Evolutionary conservation across 2,797 vertebrate species (phyloP), one percentile per base, ranked within the genome.

Genomic region (Rhynchonycteris naso): DNA sequence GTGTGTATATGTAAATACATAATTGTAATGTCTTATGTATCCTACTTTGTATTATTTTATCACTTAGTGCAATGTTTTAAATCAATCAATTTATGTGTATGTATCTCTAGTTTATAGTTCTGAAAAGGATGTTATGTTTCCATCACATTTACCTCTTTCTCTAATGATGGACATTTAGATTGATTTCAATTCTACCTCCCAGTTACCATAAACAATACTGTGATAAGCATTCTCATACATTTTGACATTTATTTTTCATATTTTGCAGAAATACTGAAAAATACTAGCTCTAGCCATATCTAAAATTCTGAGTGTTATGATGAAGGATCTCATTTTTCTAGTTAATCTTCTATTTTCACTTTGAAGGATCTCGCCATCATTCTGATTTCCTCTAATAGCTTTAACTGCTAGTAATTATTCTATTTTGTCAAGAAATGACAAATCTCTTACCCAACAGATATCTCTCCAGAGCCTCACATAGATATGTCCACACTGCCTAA

Each of bases 301-400:
- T 54, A 93, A 65, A 65, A 82, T 87, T 82, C 75, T 72, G 66
- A 80, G 52, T 50, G 8, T 82, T 63, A 66, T 35, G 56, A 59
- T 43, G 24, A 72, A 65, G 26, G 28, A 35, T 26, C 38, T 43
- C 26, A 76, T 82, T 76, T 58, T 86, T 81, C 54, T 58, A 90
- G n/a, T n/a, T 90, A 75, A 81, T 76, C 38, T 80, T 74, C 16
- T 88, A 68, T 71, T 88, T 15, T 92, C 30, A 74, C 24, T 69
- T 52, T 78, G 54, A 92, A 58, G 28, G 18, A 38, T 93, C 28
- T 93, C 22, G 66, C 56, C 61, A 76, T 76, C 24, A 68, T 54
- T 75, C 38, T 69, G 52, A 66, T 54, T 47, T 65, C 10, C 15
- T 71, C 28, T 28, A 72, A 54, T 35, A 76, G 35, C 38, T 71